Conservation (phyloP, 2,888 invertebrate species). For the Sphecodes monilicornis region DNA sequence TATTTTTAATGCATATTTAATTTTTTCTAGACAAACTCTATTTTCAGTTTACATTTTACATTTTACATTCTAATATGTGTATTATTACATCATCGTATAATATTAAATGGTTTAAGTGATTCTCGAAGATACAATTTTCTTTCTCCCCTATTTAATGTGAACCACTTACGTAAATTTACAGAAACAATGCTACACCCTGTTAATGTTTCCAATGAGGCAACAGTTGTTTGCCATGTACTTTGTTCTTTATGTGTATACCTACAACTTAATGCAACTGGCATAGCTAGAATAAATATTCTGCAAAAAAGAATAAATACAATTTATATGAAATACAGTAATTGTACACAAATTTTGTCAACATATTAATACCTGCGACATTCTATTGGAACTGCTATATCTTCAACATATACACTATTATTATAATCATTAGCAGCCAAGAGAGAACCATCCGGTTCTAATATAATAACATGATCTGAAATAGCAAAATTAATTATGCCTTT, state of each 20-base stretch:
- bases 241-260: constrained; percentile 87
- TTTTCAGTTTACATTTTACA: not conserved
- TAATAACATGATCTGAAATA: constrained; percentile 85
- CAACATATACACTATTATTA: constrained; percentile 57
- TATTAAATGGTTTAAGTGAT: constrained; percentile 84
- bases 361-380: constrained; percentile 34
- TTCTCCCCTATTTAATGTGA: constrained; percentile 86
- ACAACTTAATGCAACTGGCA: constrained; percentile 86
- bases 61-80: not conserved
- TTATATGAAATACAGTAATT: not conserved
- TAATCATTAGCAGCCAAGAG: constrained; percentile 83
- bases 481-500: constrained; percentile 3
- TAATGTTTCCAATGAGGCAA: constrained; percentile 86
- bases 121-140: constrained; percentile 88
- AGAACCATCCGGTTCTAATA: constrained; percentile 86
- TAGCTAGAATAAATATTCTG: constrained; percentile 87
- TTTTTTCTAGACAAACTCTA: not conserved
- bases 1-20: not conserved
- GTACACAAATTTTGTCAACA: not conserved
- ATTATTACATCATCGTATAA: not conserved
- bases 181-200: constrained; percentile 86
- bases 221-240: constrained; percentile 85
- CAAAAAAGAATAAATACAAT: constrained; percentile 67
- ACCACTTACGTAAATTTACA: constrained; percentile 86
- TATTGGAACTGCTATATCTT: constrained; percentile 19